These are phyloP conservation scores for Pelvicachromis taeniatus DNA, from an alignment of 2,113 vertebrate genomes.

Conservation along the genomic window DNA sequence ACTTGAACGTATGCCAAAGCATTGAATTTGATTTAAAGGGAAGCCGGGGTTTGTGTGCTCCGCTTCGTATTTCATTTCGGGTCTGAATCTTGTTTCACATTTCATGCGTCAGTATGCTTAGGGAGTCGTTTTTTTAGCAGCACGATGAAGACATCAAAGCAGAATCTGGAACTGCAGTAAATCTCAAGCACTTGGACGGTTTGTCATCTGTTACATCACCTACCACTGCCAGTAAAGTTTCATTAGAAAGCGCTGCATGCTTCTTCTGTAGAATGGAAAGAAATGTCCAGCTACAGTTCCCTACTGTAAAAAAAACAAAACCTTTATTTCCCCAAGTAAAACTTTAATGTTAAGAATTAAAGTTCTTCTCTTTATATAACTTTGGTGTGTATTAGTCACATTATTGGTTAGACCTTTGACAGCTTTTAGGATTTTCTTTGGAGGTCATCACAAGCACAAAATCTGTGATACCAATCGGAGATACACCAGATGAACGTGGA, in stretches of 20 bases:
- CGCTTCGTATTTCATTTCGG: slow-evolving; percentile 12
- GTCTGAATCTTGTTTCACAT: slow-evolving; percentile 38
- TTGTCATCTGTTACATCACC: slow-evolving; percentile 72
- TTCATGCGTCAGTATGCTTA: slow-evolving; percentile 39
- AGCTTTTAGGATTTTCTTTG: neutral
- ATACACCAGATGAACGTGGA: neutral
- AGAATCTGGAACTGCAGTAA: slow-evolving; percentile 54
- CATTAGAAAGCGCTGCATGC: slow-evolving; percentile 44
- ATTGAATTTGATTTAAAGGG: slow-evolving; percentile 33
- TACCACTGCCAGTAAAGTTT: slow-evolving; percentile 61
- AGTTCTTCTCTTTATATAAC: neutral
- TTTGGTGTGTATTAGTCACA: neutral
- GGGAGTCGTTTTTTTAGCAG: slow-evolving; percentile 63
- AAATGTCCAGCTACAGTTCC: slow-evolving; percentile 33
- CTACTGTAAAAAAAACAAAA: slow-evolving; percentile 9
- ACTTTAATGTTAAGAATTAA: neutral
- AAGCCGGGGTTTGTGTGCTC: neutral
- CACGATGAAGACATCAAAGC: slow-evolving; percentile 67
- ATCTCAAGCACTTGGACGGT: slow-evolving; percentile 60
- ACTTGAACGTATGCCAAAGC: neutral
- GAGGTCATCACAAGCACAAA: neutral
- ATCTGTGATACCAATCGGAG: neutral
- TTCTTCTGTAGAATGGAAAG: slow-evolving; percentile 39
- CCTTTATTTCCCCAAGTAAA: neutral
- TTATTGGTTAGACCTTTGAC: neutral